Conservation (phyloP, 2,797 vertebrate species). For the Halcyon leucocephala region DNA sequence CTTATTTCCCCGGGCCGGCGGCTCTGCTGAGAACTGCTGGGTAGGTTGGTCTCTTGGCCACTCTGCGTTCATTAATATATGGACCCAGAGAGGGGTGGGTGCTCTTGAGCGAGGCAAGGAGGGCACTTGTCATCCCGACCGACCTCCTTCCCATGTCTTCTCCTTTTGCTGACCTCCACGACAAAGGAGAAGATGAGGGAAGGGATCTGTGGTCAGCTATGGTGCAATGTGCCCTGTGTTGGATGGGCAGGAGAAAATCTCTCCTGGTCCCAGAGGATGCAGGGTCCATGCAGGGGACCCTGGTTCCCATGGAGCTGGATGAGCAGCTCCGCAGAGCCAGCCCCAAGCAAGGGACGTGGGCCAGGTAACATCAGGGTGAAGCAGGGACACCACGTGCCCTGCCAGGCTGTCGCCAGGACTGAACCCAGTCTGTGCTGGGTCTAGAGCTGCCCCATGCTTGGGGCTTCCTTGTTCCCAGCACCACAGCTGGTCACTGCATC, state of each 20-base stretch:
- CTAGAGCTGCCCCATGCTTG: not conserved
- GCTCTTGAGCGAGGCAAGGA: rapidly evolving
- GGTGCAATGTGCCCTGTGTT: rapidly evolving
- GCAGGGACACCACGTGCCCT: not conserved
- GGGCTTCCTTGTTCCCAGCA: constrained; percentile 31
- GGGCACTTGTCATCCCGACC: not conserved
- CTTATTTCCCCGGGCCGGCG: not conserved
- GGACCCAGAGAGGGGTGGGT: not conserved
- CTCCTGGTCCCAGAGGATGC: not conserved
- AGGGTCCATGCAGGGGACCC: not conserved
- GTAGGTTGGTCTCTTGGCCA: not conserved
- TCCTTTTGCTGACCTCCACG: rapidly evolving
- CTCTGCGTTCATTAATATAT: not conserved
- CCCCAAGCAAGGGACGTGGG: rapidly evolving
- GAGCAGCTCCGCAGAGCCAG: not conserved
- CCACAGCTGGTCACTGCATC: not conserved
- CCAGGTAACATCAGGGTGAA: not conserved
- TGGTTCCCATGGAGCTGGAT: not conserved
- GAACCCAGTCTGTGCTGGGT: not conserved
- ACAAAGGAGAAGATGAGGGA: not conserved
- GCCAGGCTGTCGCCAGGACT: not conserved
- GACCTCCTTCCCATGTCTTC: not conserved
- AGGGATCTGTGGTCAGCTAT: not conserved
- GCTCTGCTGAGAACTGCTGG: not conserved
- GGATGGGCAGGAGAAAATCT: not conserved